These are phyloP conservation scores for Actias luna DNA, from an alignment of 2,888 invertebrate genomes.

Conservation along the genomic window DNA sequence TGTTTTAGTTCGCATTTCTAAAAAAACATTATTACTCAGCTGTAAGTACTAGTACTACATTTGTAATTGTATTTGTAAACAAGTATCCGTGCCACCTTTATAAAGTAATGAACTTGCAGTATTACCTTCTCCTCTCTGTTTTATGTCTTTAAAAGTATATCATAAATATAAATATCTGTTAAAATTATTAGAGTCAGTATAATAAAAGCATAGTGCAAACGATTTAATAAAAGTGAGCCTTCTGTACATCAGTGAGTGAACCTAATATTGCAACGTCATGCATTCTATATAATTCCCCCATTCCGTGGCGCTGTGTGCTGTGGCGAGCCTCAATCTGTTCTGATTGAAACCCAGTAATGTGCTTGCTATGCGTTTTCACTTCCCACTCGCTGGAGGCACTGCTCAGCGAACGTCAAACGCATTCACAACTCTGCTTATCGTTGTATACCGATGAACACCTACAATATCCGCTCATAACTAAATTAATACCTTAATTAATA, in stretches of 20 bases:
- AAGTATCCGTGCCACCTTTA: neutral
- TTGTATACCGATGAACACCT: neutral
- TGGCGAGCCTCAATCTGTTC: conserved; percentile 59
- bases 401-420: conserved; percentile 8
- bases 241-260: conserved; percentile 33
- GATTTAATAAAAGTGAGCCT: conserved; percentile 23
- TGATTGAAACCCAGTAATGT: conserved; percentile 70
- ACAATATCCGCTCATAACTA: neutral
- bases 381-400: conserved; percentile 11
- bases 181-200: too few species aligned
- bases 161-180: neutral
- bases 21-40: neutral
- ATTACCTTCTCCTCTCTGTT: neutral
- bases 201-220: neutral
- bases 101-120: neutral
- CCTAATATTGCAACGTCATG: conserved; percentile 73
- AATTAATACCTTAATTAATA: conserved; percentile 1
- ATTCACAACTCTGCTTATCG: neutral
- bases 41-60: too few species aligned
- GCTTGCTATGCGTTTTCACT: conserved; percentile 58
- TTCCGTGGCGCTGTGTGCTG: conserved; percentile 40
- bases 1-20: neutral
- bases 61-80: neutral
- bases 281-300: conserved; percentile 62
- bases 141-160: neutral